A percentile compares a stretch with the other conserved stretches of the same genome.
Evolutionary conservation across 2,797 vertebrate species (phyloP).

Genomic region (Trachops cirrhosus): DNA sequence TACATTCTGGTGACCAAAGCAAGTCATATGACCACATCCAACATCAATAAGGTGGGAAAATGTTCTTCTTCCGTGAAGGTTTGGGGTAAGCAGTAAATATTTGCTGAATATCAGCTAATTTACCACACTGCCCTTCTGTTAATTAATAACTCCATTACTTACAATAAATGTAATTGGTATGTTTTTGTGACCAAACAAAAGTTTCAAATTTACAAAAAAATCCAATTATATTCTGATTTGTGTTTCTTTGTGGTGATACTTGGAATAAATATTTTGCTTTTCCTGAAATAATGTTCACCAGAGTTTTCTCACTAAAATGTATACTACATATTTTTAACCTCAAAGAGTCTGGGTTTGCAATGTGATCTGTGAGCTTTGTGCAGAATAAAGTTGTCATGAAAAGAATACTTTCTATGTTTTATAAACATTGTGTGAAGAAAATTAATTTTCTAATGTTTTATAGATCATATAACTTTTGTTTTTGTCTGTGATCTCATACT

Average conservation of each 20-base stretch:
- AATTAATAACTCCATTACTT: background rate
- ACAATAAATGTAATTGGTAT: background rate
- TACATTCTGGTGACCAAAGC: background rate
- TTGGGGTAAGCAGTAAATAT: background rate
- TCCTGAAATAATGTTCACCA: background rate
- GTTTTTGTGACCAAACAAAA: background rate
- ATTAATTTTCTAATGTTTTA: constrained; percentile 32
- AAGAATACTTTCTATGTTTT: background rate
- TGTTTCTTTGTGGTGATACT: background rate
- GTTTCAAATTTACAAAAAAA: background rate
- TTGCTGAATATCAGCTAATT: background rate
- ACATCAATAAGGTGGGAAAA: background rate
- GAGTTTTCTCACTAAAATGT: background rate
- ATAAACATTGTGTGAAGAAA: background rate
- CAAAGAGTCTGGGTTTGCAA: background rate
- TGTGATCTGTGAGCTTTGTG: background rate
- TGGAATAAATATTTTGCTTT: constrained; percentile 2
- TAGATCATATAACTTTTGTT: background rate
- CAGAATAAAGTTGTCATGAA: constrained; percentile 28
- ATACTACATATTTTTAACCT: background rate
- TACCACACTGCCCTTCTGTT: background rate
- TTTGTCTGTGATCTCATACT: background rate
- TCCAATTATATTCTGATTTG: background rate
- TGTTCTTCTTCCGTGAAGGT: background rate
- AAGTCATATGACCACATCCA: background rate